phyloP scores from a whole-genome alignment of 2,888 invertebrate species.

The Lissonota sp. region DNA sequence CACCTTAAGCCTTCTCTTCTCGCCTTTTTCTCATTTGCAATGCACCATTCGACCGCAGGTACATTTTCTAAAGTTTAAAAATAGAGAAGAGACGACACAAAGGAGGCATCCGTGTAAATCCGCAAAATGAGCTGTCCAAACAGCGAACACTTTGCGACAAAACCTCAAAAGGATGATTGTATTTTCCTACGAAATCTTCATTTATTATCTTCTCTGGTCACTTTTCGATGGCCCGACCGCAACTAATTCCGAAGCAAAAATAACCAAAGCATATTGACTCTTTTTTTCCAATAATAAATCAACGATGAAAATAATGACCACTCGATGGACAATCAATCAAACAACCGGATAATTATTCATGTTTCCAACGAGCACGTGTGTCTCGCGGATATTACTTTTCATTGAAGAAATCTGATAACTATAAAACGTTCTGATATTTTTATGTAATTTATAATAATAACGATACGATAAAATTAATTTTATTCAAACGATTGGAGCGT shows the following conservation, averaged over 20 bases:
- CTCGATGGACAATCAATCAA: neutral
- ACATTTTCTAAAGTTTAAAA: slow-evolving; percentile 1
- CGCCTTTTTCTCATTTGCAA: slow-evolving; percentile 8
- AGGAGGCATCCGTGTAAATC: slow-evolving; percentile 11
- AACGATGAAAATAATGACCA: neutral
- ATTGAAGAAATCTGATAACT: neutral
- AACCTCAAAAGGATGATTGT: slow-evolving; percentile 24
- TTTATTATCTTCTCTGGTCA: neutral
- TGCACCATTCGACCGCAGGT: neutral
- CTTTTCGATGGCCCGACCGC: slow-evolving; percentile 1
- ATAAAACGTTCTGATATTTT: no score
- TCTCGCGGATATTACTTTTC: neutral
- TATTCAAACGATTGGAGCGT: slow-evolving; percentile 9
- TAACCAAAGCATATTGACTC: slow-evolving; percentile 31
- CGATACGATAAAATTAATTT: slow-evolving; percentile 24
- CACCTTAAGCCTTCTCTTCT: no score
- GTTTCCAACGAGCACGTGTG: no score
- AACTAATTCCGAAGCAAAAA: slow-evolving; percentile 22
- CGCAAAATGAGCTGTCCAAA: slow-evolving; percentile 41
- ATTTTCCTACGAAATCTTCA: slow-evolving; percentile 19
- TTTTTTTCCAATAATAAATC: slow-evolving; percentile 13
- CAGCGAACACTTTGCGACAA: slow-evolving; percentile 35
- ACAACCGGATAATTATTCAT: neutral
- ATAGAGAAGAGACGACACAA: neutral
- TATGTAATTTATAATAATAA: neutral